Evolutionary conservation across 2,797 vertebrate species (phyloP).

Genomic region (Neopelma chrysocephalum): DNA sequence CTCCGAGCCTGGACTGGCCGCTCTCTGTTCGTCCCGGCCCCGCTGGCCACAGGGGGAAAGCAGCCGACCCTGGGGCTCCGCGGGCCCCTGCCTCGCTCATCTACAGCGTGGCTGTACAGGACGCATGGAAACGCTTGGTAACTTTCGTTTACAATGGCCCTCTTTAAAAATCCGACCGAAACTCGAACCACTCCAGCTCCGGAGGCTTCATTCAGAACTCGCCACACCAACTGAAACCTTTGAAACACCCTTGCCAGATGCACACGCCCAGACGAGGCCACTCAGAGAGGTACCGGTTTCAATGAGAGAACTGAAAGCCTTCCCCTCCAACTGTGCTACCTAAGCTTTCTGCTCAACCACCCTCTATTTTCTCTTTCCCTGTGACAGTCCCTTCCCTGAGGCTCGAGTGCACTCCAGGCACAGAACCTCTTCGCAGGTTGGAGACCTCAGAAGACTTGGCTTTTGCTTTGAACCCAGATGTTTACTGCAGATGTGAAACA

Average conservation of each 20-base stretch:
- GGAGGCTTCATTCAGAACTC: neutral
- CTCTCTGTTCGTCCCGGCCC: accelerated
- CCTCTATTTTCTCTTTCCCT: neutral
- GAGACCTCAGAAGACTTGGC: neutral
- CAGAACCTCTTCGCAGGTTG: neutral
- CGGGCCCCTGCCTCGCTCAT: neutral
- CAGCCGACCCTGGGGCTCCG: neutral
- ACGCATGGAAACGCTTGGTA: neutral
- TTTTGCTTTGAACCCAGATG: neutral
- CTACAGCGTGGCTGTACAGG: neutral
- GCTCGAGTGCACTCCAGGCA: neutral
- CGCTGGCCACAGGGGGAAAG: neutral
- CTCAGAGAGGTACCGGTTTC: neutral
- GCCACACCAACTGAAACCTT: neutral
- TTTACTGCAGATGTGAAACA: neutral
- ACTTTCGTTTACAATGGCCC: neutral
- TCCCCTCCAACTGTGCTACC: neutral
- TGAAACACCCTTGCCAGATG: neutral
- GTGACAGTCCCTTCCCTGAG: neutral
- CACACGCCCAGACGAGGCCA: neutral
- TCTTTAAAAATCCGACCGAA: neutral
- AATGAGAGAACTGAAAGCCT: neutral
- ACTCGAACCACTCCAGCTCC: neutral
- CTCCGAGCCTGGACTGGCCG: accelerated
- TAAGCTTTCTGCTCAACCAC: neutral